phyloP scores from a whole-genome alignment of 2,888 invertebrate species.

The Torymus texanus region DNA sequence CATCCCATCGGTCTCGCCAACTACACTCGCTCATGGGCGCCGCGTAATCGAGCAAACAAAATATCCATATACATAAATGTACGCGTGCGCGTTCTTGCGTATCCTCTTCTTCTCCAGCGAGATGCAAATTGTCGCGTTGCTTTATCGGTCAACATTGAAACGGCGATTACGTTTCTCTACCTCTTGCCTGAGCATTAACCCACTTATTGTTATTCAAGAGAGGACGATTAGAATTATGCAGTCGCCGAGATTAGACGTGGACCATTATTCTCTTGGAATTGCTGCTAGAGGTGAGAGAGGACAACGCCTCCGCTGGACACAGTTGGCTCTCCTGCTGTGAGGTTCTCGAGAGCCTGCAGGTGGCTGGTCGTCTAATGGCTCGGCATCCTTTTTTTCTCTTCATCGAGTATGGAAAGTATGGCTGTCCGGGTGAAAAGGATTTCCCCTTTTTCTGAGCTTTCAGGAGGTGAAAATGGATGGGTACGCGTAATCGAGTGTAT shows the following conservation, averaged over 20 bases:
- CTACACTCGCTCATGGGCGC: too few species aligned
- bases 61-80: slow-evolving; percentile 20
- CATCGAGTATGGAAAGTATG: too few species aligned
- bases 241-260: slow-evolving; percentile 40
- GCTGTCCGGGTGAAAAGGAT: too few species aligned
- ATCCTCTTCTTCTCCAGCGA: too few species aligned
- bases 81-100: too few species aligned
- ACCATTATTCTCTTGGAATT: slow-evolving; percentile 40
- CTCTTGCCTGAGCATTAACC: slow-evolving; percentile 31
- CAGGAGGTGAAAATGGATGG: too few species aligned
- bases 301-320: background rate
- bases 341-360: too few species aligned
- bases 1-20: too few species aligned
- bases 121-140: slow-evolving; percentile 32
- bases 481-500: too few species aligned
- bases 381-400: too few species aligned
- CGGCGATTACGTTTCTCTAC: background rate
- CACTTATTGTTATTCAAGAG: slow-evolving; percentile 46
- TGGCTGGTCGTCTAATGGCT: too few species aligned
- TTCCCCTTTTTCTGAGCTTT: too few species aligned
- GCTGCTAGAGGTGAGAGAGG: background rate
- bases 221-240: slow-evolving; percentile 43
- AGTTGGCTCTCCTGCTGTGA: background rate
- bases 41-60: slow-evolving; percentile 38
- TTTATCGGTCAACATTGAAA: slow-evolving; percentile 38